These are phyloP conservation scores for Zygaena filipendulae DNA, from an alignment of 2,888 invertebrate species.

Conservation along the genomic window DNA sequence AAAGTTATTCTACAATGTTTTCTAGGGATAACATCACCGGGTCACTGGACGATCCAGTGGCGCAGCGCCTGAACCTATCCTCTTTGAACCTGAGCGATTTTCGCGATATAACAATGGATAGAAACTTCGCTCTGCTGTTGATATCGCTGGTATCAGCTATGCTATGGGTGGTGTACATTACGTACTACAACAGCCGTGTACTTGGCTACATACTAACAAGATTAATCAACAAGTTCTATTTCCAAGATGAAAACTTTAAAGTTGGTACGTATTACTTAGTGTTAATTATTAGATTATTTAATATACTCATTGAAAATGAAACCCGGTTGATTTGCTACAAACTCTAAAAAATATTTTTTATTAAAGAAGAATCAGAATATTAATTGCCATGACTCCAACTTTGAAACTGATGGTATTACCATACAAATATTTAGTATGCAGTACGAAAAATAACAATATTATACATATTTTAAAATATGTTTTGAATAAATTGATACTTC, in stretches of 20 bases:
- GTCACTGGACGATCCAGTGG: slow-evolving; percentile 38
- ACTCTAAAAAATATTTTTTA: too few species aligned
- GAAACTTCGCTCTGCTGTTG: slow-evolving; percentile 79
- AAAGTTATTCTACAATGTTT: too few species aligned
- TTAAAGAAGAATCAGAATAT: too few species aligned
- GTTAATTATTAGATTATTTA: slow-evolving; percentile 5
- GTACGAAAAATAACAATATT: too few species aligned
- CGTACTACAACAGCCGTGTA: slow-evolving; percentile 94
- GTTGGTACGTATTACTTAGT: slow-evolving; percentile 73
- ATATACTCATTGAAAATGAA: slow-evolving; percentile 3
- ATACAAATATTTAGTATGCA: too few species aligned
- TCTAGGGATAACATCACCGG: slow-evolving; percentile 46
- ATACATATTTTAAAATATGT: too few species aligned
- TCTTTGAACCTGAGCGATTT: slow-evolving; percentile 53
- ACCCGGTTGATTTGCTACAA: too few species aligned
- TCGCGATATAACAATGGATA: slow-evolving; percentile 78
- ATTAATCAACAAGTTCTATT: slow-evolving; percentile 87
- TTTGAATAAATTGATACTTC: slow-evolving; percentile 1
- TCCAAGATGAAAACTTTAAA: slow-evolving; percentile 88
- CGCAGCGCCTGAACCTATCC: slow-evolving; percentile 70
- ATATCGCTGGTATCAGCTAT: slow-evolving; percentile 86
- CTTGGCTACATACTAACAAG: slow-evolving; percentile 91
- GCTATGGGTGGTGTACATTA: slow-evolving; percentile 93
- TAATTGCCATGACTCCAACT: too few species aligned
- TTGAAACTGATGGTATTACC: too few species aligned